Conservation (phyloP, 2,797 vertebrate species). For the Acanthurus lineatus region DNA sequence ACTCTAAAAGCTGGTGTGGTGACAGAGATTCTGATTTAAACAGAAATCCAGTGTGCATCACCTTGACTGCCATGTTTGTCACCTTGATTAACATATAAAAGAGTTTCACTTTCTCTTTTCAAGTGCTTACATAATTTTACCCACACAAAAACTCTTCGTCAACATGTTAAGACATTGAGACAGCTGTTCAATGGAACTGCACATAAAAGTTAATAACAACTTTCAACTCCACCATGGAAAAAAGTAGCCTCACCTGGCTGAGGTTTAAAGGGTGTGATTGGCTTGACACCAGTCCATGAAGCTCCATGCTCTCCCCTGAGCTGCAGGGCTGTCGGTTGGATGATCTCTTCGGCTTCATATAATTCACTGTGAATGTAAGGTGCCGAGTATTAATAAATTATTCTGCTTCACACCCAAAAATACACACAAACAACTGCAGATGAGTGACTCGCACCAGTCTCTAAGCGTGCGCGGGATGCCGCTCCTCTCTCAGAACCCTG, state of each 20-base stretch:
- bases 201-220: background rate
- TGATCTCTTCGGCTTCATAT: conserved; percentile 91
- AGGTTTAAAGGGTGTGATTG: conserved; percentile 97
- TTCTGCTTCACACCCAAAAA: background rate
- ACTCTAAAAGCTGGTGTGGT: background rate
- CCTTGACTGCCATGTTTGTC: background rate
- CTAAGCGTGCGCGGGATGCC: conserved; percentile 60
- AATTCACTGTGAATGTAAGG: conserved; percentile 69
- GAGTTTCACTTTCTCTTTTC: background rate
- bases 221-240: background rate
- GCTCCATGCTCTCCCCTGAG: conserved; percentile 89
- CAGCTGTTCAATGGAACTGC: background rate
- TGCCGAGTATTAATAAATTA: background rate
- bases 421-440: background rate
- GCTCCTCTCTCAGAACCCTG: conserved; percentile 85
- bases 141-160: too few relatives aligned
- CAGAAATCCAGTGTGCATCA: background rate
- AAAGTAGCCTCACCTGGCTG: conserved; percentile 90
- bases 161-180: background rate
- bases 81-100: background rate
- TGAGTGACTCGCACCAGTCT: conserved; percentile 64
- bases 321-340: conserved; percentile 90
- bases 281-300: conserved; percentile 84
- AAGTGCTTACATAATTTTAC: too few relatives aligned
- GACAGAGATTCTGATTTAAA: background rate